A percentile compares a stretch with the other conserved stretches of the same genome.
phyloP scores from a whole-genome alignment of 2,113 vertebrate species.

The Ailuropoda melanoleuca region DNA sequence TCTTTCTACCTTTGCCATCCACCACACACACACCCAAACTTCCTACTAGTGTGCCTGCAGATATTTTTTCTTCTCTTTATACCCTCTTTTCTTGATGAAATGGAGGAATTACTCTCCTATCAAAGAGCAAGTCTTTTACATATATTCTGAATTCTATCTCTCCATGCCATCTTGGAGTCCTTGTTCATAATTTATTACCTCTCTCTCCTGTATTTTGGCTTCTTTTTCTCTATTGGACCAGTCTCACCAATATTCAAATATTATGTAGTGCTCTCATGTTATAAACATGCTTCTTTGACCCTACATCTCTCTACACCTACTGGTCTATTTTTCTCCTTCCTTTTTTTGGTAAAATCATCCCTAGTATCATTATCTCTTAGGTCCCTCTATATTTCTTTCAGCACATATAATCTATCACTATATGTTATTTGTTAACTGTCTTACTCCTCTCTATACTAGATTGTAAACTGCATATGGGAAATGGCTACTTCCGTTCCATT shows the following conservation, averaged over 20 bases:
- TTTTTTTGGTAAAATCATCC: neutral
- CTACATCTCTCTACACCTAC: neutral
- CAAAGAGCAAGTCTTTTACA: neutral
- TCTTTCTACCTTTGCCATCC: neutral
- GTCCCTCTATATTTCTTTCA: neutral
- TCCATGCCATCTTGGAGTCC: neutral
- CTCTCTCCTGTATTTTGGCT: neutral
- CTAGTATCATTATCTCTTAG: neutral
- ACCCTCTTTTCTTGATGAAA: neutral
- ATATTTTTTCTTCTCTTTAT: neutral
- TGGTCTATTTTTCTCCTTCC: neutral
- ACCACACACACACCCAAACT: neutral
- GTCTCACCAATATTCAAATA: neutral
- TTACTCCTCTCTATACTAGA: neutral
- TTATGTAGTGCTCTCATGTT: neutral
- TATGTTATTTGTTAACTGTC: constrained; percentile 9
- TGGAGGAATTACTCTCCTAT: neutral
- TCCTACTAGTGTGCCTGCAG: neutral
- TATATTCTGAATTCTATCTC: neutral
- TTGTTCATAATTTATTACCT: neutral
- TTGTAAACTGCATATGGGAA: neutral
- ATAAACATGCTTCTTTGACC: neutral
- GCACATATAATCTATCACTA: neutral
- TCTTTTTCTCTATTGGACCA: neutral
- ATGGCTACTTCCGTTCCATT: constrained; percentile 9